Evolutionary conservation across 1,140 invertebrate genomes (phyloP).

Genomic region (Psilanteris sp.): DNA sequence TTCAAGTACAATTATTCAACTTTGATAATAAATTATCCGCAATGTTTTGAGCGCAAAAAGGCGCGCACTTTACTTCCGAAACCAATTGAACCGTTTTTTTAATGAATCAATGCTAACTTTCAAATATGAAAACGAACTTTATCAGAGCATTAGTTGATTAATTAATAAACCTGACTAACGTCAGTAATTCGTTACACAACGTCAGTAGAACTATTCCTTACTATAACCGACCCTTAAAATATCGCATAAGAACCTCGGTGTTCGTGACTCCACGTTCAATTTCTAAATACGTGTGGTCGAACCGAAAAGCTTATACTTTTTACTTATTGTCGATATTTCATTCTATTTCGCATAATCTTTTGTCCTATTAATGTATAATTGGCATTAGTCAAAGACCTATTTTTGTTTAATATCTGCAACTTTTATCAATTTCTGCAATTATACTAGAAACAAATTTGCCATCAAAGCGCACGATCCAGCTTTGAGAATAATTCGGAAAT

Average conservation of each 20-base stretch:
- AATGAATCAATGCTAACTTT: slow-evolving; percentile 48
- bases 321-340: slow-evolving; percentile 31
- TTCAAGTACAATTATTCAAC: slow-evolving; percentile 41
- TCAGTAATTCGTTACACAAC: slow-evolving; percentile 55
- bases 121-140: slow-evolving; percentile 47
- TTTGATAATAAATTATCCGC: slow-evolving; percentile 53
- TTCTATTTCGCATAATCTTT: slow-evolving; percentile 11
- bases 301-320: slow-evolving; percentile 7
- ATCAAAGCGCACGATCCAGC: too few species aligned
- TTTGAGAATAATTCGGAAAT: too few species aligned
- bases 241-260: slow-evolving; percentile 41
- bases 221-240: slow-evolving; percentile 50
- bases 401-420: too few species aligned
- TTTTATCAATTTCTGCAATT: too few species aligned
- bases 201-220: slow-evolving; percentile 56
- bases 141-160: slow-evolving; percentile 51
- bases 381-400: too few species aligned
- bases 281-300: slow-evolving; percentile 21
- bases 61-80: slow-evolving; percentile 23
- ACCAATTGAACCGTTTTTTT: slow-evolving; percentile 38
- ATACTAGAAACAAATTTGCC: too few species aligned
- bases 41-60: slow-evolving; percentile 27
- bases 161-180: slow-evolving; percentile 61
- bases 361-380: too few species aligned
- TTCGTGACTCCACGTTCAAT: slow-evolving; percentile 39